Evolutionary conservation across 2,888 invertebrate genomes (phyloP), one percentile per base, ranked within the genome.

Genomic region (Argynnis bischoffii): DNA sequence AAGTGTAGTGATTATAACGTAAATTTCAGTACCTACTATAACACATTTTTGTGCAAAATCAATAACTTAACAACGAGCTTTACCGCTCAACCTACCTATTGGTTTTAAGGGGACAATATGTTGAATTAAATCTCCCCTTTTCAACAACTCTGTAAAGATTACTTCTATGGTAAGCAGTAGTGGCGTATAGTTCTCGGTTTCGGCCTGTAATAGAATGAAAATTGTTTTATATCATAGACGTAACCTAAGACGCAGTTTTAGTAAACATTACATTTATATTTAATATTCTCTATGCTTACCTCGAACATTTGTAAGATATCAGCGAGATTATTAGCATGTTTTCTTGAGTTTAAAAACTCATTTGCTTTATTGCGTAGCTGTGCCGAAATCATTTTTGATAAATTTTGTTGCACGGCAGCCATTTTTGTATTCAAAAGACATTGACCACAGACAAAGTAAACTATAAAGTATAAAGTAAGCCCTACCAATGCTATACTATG

Each of bases 281-380:
- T 55, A 65, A 63, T 60, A 18, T 18, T 31, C 54, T 41, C 35
- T 46, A 47, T 66, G 67, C 77, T 77, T 75, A 95, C 95, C 89
- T 95, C 94, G 82, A 96, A 95, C 91, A 95, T 93, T 76, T 93
- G 92, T 71, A 96, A 89, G 73, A 96, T 95, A 79, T 95, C 95
- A 63, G 94, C 90, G 74, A 96, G 92, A 81, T 94, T 94, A 79
- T 95, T 94, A 14, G 94, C 93, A 88, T 95, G 87, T 85, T 94
- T 94, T 74, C 94, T 92, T 46, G 94, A 94, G 76, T 94, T 93
- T 63, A 96, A 88, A 86, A 96, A 95, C 79, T 95, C 95, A 77
- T 95, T 95, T 56, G 95, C 96, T 83, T 95, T 95, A 76, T 89
- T 89, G 72, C 95, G 94, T 74, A 96, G 87, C 78, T 95, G 92